A percentile compares a stretch with the other conserved stretches of the same genome.
phyloP scores from a whole-genome alignment of 2,797 vertebrate genomes.

The Mus spretus region DNA sequence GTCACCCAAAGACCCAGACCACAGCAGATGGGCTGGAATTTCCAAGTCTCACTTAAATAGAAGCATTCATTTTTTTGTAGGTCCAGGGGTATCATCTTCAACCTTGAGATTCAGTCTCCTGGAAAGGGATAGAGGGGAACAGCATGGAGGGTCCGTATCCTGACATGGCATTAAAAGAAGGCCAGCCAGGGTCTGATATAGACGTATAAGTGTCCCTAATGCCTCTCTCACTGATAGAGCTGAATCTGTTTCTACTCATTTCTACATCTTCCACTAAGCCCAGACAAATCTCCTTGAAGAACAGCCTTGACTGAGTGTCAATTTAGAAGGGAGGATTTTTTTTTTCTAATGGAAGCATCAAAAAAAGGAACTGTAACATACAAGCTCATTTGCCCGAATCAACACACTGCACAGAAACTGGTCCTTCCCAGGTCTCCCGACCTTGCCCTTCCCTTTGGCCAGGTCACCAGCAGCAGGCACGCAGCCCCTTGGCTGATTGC shows the following conservation, averaged over 20 bases:
- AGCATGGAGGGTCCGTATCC: accelerated
- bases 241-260: neutral
- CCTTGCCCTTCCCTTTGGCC: constrained; percentile 69
- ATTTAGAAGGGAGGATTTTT: neutral
- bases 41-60: neutral
- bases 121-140: neutral
- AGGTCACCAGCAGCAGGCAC: constrained; percentile 27
- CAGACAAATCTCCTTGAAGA: neutral
- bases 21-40: neutral
- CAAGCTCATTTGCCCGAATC: constrained; percentile 60
- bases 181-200: neutral
- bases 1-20: neutral
- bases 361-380: neutral
- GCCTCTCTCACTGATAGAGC: neutral
- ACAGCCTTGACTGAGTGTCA: neutral
- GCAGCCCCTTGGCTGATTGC: constrained; percentile 2
- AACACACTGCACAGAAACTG: constrained; percentile 39
- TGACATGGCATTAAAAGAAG: neutral
- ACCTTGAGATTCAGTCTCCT: neutral
- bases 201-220: neutral
- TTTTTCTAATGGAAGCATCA: neutral
- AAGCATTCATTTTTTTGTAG: neutral
- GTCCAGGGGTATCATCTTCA: neutral
- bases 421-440: constrained; percentile 49
- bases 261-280: neutral